Conservation (phyloP, 2,888 invertebrate species). For the Pogonocherus hispidulus region DNA sequence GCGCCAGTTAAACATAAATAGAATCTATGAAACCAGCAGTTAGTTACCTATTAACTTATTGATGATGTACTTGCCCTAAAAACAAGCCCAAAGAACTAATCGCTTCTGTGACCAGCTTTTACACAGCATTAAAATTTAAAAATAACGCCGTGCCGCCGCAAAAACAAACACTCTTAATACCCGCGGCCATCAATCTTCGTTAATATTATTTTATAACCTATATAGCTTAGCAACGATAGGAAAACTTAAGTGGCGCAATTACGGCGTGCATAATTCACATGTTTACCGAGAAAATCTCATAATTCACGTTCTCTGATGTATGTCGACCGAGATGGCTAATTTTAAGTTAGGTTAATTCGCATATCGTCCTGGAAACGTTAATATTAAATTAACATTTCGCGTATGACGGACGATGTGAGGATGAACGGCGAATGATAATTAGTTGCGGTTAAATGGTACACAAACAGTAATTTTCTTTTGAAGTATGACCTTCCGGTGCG, state of each 20-base stretch:
- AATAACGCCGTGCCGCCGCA: slow-evolving; percentile 4
- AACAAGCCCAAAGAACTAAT: too few relatives aligned
- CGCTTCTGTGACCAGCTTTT: background rate
- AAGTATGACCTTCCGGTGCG: too few relatives aligned
- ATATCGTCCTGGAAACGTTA: slow-evolving; percentile 14
- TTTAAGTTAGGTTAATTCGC: slow-evolving; percentile 11
- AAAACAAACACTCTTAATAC: slow-evolving; percentile 27
- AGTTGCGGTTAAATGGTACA: too few relatives aligned
- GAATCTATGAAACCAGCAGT: too few relatives aligned
- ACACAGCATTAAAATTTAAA: background rate
- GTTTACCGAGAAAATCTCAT: slow-evolving; percentile 19
- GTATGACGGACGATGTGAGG: slow-evolving; percentile 2
- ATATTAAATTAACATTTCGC: slow-evolving; percentile 16
- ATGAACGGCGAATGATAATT: background rate
- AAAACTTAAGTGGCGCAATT: slow-evolving; percentile 21
- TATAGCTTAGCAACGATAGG: background rate
- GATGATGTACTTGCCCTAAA: too few relatives aligned
- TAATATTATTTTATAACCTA: slow-evolving; percentile 20
- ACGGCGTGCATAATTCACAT: slow-evolving; percentile 16
- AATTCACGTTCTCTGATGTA: slow-evolving; percentile 19
- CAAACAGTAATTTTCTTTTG: too few relatives aligned
- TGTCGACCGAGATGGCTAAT: slow-evolving; percentile 23
- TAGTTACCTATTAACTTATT: too few relatives aligned
- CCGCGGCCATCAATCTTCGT: slow-evolving; percentile 27
- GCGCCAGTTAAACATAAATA: too few relatives aligned